Conservation (phyloP, 2,113 vertebrate genomes). For the Agapornis roseicollis region DNA sequence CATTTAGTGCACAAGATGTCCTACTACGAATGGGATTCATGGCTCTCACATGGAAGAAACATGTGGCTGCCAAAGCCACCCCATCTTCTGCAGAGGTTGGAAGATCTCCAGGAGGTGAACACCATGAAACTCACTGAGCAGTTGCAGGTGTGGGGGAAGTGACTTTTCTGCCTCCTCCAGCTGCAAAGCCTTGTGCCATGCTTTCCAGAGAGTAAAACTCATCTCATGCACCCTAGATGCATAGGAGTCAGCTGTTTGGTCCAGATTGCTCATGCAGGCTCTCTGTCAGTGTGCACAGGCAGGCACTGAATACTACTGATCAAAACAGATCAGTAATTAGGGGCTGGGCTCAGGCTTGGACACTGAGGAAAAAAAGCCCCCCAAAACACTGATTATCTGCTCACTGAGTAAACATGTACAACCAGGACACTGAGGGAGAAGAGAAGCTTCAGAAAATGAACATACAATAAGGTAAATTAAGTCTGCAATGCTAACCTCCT, state of each 20-base stretch:
- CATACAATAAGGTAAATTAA: not conserved
- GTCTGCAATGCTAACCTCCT: not conserved
- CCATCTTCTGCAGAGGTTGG: not conserved
- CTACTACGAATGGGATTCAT: not conserved
- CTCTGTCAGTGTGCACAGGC: not conserved
- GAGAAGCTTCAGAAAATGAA: not conserved
- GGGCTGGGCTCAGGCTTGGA: not conserved
- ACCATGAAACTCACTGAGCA: not conserved
- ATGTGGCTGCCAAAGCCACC: not conserved
- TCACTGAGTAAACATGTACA: not conserved
- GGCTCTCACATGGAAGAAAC: not conserved
- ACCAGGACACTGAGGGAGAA: not conserved
- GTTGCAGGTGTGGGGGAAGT: not conserved
- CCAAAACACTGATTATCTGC: not conserved
- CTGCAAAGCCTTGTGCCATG: not conserved
- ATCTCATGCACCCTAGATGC: not conserved
- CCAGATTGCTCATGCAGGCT: not conserved
- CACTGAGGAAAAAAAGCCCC: accelerated
- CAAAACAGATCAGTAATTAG: not conserved
- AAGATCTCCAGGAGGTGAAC: not conserved
- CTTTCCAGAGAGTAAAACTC: constrained; percentile 8
- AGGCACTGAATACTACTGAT: not conserved
- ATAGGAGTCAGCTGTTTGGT: not conserved
- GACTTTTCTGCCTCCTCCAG: not conserved
- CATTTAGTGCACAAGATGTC: not conserved